Conservation (phyloP, 2,797 vertebrate species). For the Coluber constrictor region DNA sequence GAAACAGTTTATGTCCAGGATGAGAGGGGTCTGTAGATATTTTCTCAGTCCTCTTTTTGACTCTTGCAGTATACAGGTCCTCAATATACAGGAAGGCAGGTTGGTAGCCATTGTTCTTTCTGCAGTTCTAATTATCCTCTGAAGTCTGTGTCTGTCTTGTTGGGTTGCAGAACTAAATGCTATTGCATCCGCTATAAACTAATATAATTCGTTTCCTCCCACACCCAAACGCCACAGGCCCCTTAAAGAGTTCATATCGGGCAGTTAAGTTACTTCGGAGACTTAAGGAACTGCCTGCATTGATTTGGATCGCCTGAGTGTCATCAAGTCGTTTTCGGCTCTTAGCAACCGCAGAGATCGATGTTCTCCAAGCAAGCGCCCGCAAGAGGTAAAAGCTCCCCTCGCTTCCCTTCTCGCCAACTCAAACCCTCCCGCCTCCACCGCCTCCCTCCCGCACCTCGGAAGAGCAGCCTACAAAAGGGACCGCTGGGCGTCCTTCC, state of each 20-base stretch:
- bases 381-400: neutral
- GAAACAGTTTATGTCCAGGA: too few relatives aligned
- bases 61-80: too few relatives aligned
- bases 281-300: neutral
- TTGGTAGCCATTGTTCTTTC: too few relatives aligned
- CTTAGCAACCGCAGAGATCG: neutral
- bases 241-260: neutral
- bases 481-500: conserved; percentile 41
- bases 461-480: neutral
- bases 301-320: neutral
- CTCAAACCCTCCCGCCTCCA: neutral
- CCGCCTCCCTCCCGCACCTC: neutral
- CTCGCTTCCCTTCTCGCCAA: neutral
- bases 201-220: neutral
- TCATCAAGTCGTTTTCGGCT: neutral
- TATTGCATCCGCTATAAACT: neutral
- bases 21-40: too few relatives aligned
- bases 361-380: neutral
- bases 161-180: neutral
- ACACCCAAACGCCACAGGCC: neutral
- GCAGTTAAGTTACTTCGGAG: neutral
- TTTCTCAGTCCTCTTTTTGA: too few relatives aligned
- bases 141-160: too few relatives aligned
- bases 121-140: too few relatives aligned
- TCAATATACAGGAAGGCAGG: too few relatives aligned